Base-by-base conservation (phyloP, 1,140 invertebrate species). In the Limonius californicus region DNA sequence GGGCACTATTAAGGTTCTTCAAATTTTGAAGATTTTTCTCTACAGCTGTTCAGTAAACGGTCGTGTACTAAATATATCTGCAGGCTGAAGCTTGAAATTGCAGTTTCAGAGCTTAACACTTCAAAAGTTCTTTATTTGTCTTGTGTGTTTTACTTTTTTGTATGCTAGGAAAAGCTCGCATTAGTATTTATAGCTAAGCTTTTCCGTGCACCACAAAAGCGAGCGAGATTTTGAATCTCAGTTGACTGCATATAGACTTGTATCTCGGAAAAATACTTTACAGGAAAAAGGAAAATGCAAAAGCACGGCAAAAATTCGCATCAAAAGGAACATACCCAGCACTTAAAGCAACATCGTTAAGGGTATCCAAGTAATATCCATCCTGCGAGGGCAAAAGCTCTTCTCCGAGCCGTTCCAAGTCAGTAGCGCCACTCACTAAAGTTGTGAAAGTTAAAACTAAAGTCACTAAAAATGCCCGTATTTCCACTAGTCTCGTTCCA, bases 261-360 rank as follows among this genome's bases (percentile, higher is more conserved):
- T 39, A 39, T 39, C 35, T 39, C 2, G 35, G n/a, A 39, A 39
- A 39, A 39, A 39, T 39, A 39, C 3, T n/a, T 39, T 14, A 2
- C 35, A 50, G 19, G 16, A 8, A 50, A 50, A 50, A 21, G 19
- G 45, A 12, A 50, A 50, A 50, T 50, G 20, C 20, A 50, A 50
- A 50, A 50, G 16, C 15, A 18, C 16, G 45, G 15, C 7, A 50
- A 50, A 59, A 59, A 45, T 59, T 19, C 57, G 35, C 45, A 61
- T 42, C 27, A 56, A 47, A 57, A 43, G 53, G 27, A 27, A 50
- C 53, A 35, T 58, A 63, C 61, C 61, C 55, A 19, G 45, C 50
- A 39, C 42, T 45, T 39, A 54, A 63, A 53, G 61, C 55, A 58
- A 53, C 61, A 20, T 63, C 61, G 45, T 63, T 63, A 35, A 63